phyloP scores from a whole-genome alignment of 2,113 vertebrate genomes.

The Romanogobio albipinnatus region DNA sequence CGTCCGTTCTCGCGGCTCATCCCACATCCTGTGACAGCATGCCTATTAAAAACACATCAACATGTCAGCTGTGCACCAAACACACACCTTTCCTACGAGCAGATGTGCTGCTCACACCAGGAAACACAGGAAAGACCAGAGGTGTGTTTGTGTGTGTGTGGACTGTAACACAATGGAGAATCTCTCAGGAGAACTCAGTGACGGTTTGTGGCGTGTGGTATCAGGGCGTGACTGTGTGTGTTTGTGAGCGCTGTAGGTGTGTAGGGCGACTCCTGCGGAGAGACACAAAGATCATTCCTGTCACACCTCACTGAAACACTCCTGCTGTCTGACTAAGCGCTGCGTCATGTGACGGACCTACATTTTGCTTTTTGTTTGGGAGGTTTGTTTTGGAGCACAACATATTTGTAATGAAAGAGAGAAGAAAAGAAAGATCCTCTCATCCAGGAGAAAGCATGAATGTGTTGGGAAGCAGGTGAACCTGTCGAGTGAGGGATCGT shows the following conservation, averaged over 20 bases:
- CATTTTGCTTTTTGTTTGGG: no score
- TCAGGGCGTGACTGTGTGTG: neutral
- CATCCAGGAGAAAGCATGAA: no score
- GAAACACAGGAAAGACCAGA: conserved; percentile 58
- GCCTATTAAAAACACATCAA: conserved; percentile 62
- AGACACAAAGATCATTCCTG: conserved; percentile 6
- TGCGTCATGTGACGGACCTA: no score
- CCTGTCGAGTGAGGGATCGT: neutral
- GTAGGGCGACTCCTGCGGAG: neutral
- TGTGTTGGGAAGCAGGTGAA: neutral
- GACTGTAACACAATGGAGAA: no score
- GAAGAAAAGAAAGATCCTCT: neutral
- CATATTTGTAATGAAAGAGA: neutral
- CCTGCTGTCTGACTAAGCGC: no score
- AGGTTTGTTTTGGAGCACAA: no score
- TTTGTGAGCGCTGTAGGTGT: neutral
- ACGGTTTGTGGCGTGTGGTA: neutral
- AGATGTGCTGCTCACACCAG: conserved; percentile 51
- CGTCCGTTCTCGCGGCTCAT: conserved; percentile 43
- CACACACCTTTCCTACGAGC: conserved; percentile 61
- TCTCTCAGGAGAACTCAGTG: no score
- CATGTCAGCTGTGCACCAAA: conserved; percentile 57
- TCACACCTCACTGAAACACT: conserved; percentile 7
- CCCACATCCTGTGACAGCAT: conserved; percentile 67
- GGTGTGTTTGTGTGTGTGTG: neutral